phyloP scores from a whole-genome alignment of 2,113 vertebrate genomes.

The Entelurus aequoreus region DNA sequence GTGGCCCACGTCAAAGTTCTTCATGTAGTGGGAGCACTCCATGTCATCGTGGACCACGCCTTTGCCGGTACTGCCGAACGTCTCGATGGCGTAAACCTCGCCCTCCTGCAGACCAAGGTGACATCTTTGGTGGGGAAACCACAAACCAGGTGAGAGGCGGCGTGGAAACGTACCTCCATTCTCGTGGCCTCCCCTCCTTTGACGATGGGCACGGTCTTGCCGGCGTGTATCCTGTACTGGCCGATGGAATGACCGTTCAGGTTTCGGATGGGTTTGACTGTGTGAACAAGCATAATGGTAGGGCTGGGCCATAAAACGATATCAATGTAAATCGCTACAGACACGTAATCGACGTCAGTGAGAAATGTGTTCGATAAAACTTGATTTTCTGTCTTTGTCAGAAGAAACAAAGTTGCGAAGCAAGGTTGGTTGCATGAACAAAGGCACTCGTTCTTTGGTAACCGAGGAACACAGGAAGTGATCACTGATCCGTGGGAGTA shows the following conservation, averaged over 20 bases:
- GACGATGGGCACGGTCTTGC: slow-evolving; percentile 97
- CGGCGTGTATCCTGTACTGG: slow-evolving; percentile 96
- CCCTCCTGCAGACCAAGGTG: slow-evolving; percentile 77
- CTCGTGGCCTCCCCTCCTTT: slow-evolving; percentile 96
- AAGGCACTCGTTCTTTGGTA: too few relatives aligned
- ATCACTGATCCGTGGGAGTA: too few relatives aligned
- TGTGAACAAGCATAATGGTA: background rate
- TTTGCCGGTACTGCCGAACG: slow-evolving; percentile 98
- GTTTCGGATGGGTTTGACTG: slow-evolving; percentile 97
- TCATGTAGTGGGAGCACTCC: slow-evolving; percentile 99
- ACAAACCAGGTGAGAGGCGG: too few relatives aligned
- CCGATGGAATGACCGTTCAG: slow-evolving; percentile 98
- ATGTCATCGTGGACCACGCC: slow-evolving; percentile 98
- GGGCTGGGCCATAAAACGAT: too few relatives aligned
- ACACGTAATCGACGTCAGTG: too few relatives aligned
- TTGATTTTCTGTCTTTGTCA: too few relatives aligned
- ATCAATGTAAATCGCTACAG: too few relatives aligned
- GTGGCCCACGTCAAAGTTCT: slow-evolving; percentile 98
- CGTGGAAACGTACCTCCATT: slow-evolving; percentile 81
- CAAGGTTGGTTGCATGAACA: too few relatives aligned
- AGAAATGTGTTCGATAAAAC: too few relatives aligned
- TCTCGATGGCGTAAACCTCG: slow-evolving; percentile 98
- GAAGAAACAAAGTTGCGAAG: too few relatives aligned
- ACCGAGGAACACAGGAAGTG: too few relatives aligned
- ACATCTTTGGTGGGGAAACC: background rate